Evolutionary conservation across 2,797 vertebrate species (phyloP).

Genomic region (Saxicola maurus): DNA sequence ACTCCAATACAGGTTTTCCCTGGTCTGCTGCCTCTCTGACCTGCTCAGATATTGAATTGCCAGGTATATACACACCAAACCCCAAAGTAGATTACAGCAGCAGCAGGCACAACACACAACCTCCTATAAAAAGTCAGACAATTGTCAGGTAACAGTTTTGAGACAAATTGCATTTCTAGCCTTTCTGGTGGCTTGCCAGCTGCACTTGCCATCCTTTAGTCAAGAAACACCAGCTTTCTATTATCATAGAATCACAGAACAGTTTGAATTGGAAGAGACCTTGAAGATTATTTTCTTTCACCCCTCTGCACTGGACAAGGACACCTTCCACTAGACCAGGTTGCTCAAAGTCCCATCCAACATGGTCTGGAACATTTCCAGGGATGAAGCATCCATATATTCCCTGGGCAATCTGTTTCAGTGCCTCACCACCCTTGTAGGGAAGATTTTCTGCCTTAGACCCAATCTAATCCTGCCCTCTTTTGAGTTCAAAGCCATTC

Average conservation of each 20-base stretch:
- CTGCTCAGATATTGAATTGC: not conserved
- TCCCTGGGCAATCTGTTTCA: not conserved
- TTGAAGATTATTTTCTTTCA: not conserved
- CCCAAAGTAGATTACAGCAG: not conserved
- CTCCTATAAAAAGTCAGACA: not conserved
- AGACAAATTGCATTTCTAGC: not conserved
- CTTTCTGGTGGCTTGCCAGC: not conserved
- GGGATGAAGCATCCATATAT: not conserved
- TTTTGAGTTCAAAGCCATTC: not conserved
- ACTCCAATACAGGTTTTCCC: not conserved
- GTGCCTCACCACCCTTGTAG: not conserved
- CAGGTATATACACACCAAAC: not conserved
- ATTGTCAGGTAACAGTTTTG: not conserved
- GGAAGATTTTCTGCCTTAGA: not conserved
- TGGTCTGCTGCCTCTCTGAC: not conserved
- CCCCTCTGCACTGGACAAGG: not conserved
- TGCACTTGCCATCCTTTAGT: not conserved
- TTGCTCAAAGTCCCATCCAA: not conserved
- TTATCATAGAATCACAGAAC: not conserved
- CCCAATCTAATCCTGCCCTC: not conserved
- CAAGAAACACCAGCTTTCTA: not conserved
- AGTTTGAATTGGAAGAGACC: not conserved
- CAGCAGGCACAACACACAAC: not conserved
- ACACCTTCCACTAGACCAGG: not conserved
- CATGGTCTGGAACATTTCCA: not conserved